Percentiles rank a stretch among this genome's conserved stretches.
Evolutionary conservation across 1,140 invertebrate species (phyloP).

Genomic region (Hyles vespertilio): DNA sequence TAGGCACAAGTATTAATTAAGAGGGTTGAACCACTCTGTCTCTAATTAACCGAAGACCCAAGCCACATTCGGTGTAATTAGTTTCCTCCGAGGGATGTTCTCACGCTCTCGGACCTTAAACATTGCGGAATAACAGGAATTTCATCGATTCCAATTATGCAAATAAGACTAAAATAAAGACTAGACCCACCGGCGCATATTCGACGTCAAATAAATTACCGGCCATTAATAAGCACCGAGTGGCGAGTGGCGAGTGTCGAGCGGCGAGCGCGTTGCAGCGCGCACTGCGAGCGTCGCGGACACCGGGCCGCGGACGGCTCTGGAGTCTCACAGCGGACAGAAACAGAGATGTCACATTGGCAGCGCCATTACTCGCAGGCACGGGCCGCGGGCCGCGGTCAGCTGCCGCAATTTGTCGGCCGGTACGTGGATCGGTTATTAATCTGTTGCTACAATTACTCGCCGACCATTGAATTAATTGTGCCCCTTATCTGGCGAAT

Average conservation of each 20-base stretch:
- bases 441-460: conserved; percentile 56
- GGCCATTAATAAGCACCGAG: no score
- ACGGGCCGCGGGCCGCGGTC: conserved; percentile 33
- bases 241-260: not conserved
- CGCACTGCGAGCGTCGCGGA: not conserved
- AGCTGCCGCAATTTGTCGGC: conserved; percentile 58
- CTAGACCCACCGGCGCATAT: not conserved
- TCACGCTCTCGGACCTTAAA: conserved; percentile 60
- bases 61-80: conserved; percentile 69
- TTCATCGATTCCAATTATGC: conserved; percentile 55
- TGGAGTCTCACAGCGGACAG: conserved; percentile 4
- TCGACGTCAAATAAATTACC: no score
- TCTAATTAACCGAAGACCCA: conserved; percentile 73
- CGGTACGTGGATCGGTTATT: conserved; percentile 57
- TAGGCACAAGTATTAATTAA: conserved; percentile 71
- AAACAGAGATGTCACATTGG: conserved; percentile 47
- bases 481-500: conserved; percentile 51
- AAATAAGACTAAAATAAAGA: conserved; percentile 34
- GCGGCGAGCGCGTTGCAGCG: not conserved
- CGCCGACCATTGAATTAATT: conserved; percentile 51
- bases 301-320: no score
- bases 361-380: conserved; percentile 34
- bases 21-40: conserved; percentile 67
- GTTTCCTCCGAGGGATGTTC: conserved; percentile 67
- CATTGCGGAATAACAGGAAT: conserved; percentile 48